Conservation (phyloP, 2,113 vertebrate species). For the Lamprologus sp. region DNA sequence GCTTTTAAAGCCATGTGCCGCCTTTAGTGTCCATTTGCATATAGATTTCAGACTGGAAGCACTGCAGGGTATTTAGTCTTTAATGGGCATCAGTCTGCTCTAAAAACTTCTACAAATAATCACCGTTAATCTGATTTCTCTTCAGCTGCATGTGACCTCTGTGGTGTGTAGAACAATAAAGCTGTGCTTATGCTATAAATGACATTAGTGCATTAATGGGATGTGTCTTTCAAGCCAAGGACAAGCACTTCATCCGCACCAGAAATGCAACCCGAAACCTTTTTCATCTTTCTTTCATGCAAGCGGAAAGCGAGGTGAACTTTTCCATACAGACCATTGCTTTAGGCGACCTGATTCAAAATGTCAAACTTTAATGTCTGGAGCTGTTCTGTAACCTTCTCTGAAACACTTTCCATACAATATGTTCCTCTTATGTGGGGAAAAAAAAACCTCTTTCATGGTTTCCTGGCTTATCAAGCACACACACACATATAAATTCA, state of each 20-base stretch:
- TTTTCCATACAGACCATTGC: not conserved
- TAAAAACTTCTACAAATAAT: not conserved
- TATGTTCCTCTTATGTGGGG: not conserved
- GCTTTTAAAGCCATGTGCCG: not conserved
- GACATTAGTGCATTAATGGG: not conserved
- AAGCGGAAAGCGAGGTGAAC: not conserved
- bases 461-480: conserved; percentile 5
- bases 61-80: not conserved
- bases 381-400: not conserved
- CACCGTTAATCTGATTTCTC: not conserved
- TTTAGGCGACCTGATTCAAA: not conserved
- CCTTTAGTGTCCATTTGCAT: not conserved
- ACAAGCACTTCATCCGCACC: not conserved
- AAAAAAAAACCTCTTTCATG: fast-evolving
- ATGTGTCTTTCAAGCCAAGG: not conserved
- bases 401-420: not conserved
- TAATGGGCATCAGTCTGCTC: not conserved
- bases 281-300: not conserved
- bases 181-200: not conserved
- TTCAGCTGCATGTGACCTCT: not conserved
- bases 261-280: not conserved
- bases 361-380: not conserved
- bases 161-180: not conserved
- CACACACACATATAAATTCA: not conserved
- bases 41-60: not conserved